Conservation (phyloP, 2,797 vertebrate genomes). For the Eurystomus glaucurus region DNA sequence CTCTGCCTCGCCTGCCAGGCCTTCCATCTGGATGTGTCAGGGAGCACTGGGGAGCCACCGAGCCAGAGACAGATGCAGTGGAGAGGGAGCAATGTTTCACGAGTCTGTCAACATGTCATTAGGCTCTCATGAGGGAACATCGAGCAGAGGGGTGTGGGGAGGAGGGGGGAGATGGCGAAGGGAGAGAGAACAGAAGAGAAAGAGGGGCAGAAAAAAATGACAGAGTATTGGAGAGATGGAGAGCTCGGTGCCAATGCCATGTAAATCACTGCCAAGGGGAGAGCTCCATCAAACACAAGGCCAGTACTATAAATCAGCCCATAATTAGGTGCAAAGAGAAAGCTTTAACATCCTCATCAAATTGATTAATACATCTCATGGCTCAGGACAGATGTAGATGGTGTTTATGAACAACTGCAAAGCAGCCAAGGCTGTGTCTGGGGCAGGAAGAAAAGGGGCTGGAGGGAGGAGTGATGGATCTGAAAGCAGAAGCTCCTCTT, state of each 20-base stretch:
- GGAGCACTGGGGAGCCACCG: constrained; percentile 4
- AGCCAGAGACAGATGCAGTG: constrained; percentile 65
- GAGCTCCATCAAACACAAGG: constrained; percentile 81
- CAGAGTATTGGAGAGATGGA: constrained; percentile 69
- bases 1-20: constrained; percentile 25
- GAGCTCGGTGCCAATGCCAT: constrained; percentile 72
- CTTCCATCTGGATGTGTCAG: constrained; percentile 60
- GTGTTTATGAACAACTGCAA: constrained; percentile 76
- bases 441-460: constrained; percentile 36
- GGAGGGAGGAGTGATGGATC: not conserved
- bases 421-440: constrained; percentile 39
- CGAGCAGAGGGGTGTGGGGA: constrained; percentile 66
- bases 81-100: constrained; percentile 70
- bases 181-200: constrained; percentile 38
- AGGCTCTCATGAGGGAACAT: constrained; percentile 75
- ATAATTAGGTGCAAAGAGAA: constrained; percentile 87
- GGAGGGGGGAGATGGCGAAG: not conserved
- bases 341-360: constrained; percentile 87
- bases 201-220: constrained; percentile 38
- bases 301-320: constrained; percentile 85
- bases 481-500: not conserved
- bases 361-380: constrained; percentile 84
- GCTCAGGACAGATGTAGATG: constrained; percentile 78
- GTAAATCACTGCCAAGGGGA: constrained; percentile 83
- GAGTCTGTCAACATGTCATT: constrained; percentile 77